Base-by-base conservation (phyloP, 2,797 vertebrate genomes). In the Takifugu rubripes region DNA sequence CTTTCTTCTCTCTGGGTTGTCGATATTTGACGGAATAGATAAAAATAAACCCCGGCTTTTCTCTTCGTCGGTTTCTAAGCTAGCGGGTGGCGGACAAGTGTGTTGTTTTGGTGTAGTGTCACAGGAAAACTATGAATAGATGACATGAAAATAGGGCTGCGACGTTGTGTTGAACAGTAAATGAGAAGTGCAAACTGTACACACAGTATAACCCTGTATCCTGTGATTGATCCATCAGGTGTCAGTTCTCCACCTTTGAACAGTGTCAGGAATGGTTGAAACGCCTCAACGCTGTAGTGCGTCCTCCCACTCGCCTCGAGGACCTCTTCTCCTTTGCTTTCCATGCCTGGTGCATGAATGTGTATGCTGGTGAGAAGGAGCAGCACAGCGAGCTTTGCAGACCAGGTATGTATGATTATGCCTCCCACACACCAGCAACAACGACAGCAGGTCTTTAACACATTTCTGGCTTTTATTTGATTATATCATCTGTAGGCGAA, bases 241-340 rank as follows among this genome's bases (percentile, higher is more conserved):
- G 96, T 89, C 95, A 97, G 91, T 96, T 99, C 63, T 93, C 93
- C 73, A 95, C 94, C 15, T 94, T 96, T 49, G 97, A 99, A 88
- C 96, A 98, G 83, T 95, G 96, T 84, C 97, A 99, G 83, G 96
- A 97, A 50, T 99, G 96, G 97, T 83, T 95, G 58, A 98, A 98
- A 82, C 91, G 96, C 56, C 84, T 99, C 62, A 94, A 89, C 33
- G 84, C 68, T 1, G 91, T 86, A 1, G 90, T 94, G 47, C 92
- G 92, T 16, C 95, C 96, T 4, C 97, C 96, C 0, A 86, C 93
- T 10, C 94, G 91, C 68, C 92, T 98, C 61, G 96, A 99, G 79
- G 94, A 97, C 69, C 94, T 99, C 14, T 99, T 99, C 80, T 96
- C 96, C 0, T 99, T 99, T 2, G 94, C 96, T 53, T 98, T 96